These are phyloP conservation scores for Polypedilum vanderplanki DNA, from an alignment of 1,140 invertebrate genomes.

Conservation along the genomic window DNA sequence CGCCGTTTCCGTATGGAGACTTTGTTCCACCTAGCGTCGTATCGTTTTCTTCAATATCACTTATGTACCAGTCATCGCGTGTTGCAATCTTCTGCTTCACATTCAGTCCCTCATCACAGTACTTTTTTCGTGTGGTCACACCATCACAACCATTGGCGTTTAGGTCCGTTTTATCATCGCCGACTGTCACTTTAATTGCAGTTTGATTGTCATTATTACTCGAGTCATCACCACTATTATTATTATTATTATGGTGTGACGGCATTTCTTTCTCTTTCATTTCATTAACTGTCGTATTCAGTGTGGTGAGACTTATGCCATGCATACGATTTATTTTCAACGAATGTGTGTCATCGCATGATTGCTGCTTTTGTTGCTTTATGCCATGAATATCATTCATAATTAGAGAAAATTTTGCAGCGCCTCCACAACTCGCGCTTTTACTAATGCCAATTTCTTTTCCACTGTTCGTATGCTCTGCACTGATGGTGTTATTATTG, in stretches of 20 bases:
- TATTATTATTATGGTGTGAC: not conserved
- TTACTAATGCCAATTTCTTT: slow-evolving; percentile 5
- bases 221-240: slow-evolving; percentile 30
- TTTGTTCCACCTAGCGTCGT: slow-evolving; percentile 36
- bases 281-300: slow-evolving; percentile 1
- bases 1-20: slow-evolving; percentile 44
- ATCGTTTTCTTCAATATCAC: slow-evolving; percentile 50
- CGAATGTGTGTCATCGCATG: not conserved
- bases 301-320: not conserved
- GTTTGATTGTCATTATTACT: slow-evolving; percentile 34
- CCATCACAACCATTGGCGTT: not conserved
- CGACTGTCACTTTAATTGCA: slow-evolving; percentile 30
- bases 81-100: slow-evolving; percentile 45
- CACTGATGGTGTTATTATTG: not conserved
- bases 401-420: slow-evolving; percentile 25
- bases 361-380: not conserved
- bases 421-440: not conserved
- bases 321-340: slow-evolving; percentile 27
- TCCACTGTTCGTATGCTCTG: not conserved
- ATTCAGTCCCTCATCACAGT: slow-evolving; percentile 38
- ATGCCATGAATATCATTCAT: slow-evolving; percentile 27
- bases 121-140: slow-evolving; percentile 35
- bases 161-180: slow-evolving; percentile 31
- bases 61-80: slow-evolving; percentile 57
- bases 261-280: not conserved